Evolutionary conservation across 2,888 invertebrate genomes (phyloP), one percentile per base, ranked within the genome.

Genomic region (Cistogaster globosa): DNA sequence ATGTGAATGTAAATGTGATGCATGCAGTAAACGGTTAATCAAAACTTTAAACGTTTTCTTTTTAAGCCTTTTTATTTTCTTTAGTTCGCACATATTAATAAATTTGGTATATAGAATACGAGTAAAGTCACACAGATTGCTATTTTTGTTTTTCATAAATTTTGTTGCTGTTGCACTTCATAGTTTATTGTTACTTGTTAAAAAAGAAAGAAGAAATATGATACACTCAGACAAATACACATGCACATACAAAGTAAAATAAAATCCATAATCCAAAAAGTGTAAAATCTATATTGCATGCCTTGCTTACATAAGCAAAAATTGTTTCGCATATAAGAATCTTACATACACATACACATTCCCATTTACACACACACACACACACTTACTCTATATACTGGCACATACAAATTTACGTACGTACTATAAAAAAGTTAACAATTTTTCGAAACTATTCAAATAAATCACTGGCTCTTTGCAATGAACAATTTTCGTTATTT

Each of bases 361-460:
- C 38, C 55, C 72, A 38, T 7, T 51, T 48, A 16, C n/a, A 48
- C 42, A 48, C 42, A 1, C 16, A 77, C 20, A 55, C 38, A 16
- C 57, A 53, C 72, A 65, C 12, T 22, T 12, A 58, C 32, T 3
- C 38, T 5, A 11, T 38, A 42, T 48, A 8, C 32, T 55, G 38
- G 20, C 26, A 51, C 36, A 20, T 67, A 20, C 16, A 22, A 67
- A 38, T n/a, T 38, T 32, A 51, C 36, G 12, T 67, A 32, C 11
- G 36, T 77, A 38, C 26, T 22, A 22, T n/a, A 58, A 60, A 68
- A 76, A 79, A 79, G 79, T 79, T 79, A 79, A 84, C 53, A 79
- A 84, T 79, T 84, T 87, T 84, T 76, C 83, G 75, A 84, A 87
- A 87, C 87, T 86, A 86, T 87, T 87, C 87, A 72, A 79, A 87